phyloP scores from a whole-genome alignment of 2,113 vertebrate genomes.

The Peromyscus polionotus region DNA sequence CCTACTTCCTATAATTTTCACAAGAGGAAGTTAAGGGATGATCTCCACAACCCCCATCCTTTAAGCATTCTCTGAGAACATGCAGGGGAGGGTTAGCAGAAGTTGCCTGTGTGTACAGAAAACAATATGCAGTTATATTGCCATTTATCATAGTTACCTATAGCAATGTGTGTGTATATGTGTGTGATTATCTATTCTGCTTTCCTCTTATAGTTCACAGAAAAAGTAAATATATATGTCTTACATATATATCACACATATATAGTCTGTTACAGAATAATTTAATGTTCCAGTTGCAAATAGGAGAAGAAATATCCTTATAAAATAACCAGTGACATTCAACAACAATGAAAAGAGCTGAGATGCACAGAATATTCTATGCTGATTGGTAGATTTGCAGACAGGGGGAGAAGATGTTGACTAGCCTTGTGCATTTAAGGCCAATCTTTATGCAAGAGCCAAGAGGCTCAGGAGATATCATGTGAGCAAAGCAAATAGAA shows the following conservation, averaged over 20 bases:
- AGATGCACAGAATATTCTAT: conserved; percentile 69
- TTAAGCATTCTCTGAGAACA: conserved; percentile 32
- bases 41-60: not conserved
- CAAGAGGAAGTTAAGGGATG: not conserved
- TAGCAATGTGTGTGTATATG: not conserved
- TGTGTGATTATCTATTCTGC: not conserved
- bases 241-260: not conserved
- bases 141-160: not conserved
- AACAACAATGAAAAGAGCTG: conserved; percentile 74
- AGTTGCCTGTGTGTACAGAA: not conserved
- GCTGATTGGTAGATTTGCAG: conserved; percentile 73
- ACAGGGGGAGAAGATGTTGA: conserved; percentile 67
- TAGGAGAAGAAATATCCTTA: conserved; percentile 39
- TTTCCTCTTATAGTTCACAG: not conserved
- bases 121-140: not conserved
- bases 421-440: conserved; percentile 59
- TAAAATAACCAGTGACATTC: conserved; percentile 66
- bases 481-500: conserved; percentile 26
- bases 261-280: conserved; percentile 29
- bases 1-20: not conserved
- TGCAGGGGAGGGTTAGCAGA: not conserved
- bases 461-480: not conserved
- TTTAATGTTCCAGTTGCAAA: conserved; percentile 46
- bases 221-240: too few species aligned
- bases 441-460: conserved; percentile 40